These are phyloP conservation scores for Drosophila nr. fundita DNA, from an alignment of 2,888 invertebrate species.

Conservation along the genomic window DNA sequence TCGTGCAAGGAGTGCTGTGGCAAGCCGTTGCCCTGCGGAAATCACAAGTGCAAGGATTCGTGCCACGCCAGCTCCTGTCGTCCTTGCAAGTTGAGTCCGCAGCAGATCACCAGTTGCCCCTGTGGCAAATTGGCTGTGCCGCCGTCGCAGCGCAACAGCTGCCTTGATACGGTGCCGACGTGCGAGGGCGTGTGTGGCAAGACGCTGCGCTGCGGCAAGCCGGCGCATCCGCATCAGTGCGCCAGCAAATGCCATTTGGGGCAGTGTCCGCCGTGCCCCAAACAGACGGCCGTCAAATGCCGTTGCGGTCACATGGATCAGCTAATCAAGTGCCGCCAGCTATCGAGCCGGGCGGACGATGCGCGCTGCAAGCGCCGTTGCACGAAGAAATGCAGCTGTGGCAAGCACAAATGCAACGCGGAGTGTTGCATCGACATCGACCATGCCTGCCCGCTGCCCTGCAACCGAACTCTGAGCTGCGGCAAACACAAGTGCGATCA, in stretches of 20 bases:
- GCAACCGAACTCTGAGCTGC: conserved; percentile 93
- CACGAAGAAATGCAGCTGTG: conserved; percentile 93
- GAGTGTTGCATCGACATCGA: conserved; percentile 94
- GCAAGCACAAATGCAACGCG: conserved; percentile 95
- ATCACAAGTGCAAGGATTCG: conserved; percentile 89
- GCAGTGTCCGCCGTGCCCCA: conserved; percentile 91
- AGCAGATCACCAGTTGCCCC: conserved; percentile 89
- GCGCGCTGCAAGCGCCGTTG: conserved; percentile 95
- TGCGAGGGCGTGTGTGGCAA: conserved; percentile 91
- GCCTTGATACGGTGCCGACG: conserved; percentile 92
- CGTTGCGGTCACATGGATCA: conserved; percentile 94
- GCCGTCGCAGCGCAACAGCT: conserved; percentile 87
- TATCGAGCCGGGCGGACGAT: conserved; percentile 90
- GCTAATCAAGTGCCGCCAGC: conserved; percentile 91
- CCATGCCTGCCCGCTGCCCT: conserved; percentile 93
- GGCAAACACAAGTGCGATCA: conserved; percentile 95
- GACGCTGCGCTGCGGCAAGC: conserved; percentile 89
- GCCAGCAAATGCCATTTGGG: conserved; percentile 88
- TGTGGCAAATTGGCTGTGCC: conserved; percentile 89
- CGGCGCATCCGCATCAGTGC: conserved; percentile 88
- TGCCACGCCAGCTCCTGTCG: conserved; percentile 90
- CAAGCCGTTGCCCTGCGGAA: conserved; percentile 87
- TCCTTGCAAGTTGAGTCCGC: conserved; percentile 88
- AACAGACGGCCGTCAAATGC: conserved; percentile 91
- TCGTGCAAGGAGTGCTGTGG: conserved; percentile 88